These are phyloP conservation scores for Osmerus eperlanus DNA, from an alignment of 2,113 vertebrate species.

Conservation along the genomic window DNA sequence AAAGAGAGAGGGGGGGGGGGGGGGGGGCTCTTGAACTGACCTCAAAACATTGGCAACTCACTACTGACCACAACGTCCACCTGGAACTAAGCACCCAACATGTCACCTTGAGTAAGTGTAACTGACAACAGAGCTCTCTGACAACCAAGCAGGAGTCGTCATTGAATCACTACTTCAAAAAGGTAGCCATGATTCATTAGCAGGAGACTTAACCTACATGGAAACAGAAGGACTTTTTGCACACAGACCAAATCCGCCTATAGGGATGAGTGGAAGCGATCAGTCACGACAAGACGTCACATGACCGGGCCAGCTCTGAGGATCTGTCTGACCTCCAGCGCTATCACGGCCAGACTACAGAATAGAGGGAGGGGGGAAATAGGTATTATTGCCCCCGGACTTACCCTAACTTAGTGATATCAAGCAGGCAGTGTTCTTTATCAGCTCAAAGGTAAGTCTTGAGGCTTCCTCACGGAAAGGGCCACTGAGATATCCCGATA, in stretches of 20 bases:
- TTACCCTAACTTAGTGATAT: too few relatives aligned
- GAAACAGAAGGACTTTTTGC: constrained; percentile 2
- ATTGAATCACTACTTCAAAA: not conserved
- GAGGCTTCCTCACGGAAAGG: too few relatives aligned
- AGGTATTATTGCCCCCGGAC: too few relatives aligned
- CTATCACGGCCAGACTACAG: too few relatives aligned
- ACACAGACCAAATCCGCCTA: not conserved
- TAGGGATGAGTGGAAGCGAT: constrained; percentile 11
- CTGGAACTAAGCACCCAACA: not conserved
- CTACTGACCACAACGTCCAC: not conserved
- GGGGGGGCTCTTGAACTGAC: not conserved
- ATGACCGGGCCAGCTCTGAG: constrained; percentile 7
- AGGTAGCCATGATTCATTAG: not conserved
- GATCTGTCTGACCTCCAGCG: constrained; percentile 26
- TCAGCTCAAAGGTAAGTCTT: too few relatives aligned
- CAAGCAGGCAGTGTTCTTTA: too few relatives aligned
- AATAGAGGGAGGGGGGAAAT: not conserved
- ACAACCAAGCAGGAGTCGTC: not conserved
- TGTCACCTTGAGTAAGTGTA: not conserved
- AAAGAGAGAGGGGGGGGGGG: too few relatives aligned
- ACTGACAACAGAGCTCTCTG: not conserved
- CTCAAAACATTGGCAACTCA: not conserved
- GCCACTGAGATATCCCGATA: too few relatives aligned
- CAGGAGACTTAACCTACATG: not conserved
- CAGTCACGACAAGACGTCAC: not conserved